Conservation (phyloP, 2,888 invertebrate genomes). For the Xestia c-nigrum region DNA sequence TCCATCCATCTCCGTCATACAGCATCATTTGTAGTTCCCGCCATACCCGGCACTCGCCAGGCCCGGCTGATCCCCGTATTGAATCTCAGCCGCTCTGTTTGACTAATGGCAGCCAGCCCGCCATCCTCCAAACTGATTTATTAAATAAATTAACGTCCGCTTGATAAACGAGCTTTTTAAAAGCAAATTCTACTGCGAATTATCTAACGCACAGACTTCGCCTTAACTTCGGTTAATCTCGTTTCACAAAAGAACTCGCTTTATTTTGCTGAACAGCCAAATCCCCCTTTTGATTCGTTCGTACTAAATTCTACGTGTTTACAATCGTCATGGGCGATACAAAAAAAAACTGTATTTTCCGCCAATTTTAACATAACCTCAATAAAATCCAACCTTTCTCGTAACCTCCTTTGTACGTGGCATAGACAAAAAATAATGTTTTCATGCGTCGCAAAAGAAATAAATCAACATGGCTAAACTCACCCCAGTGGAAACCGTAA, state of each 20-base stretch:
- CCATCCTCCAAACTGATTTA: slow-evolving; percentile 84
- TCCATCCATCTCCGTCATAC: slow-evolving; percentile 86
- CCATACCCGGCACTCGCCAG: slow-evolving; percentile 66
- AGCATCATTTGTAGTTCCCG: slow-evolving; percentile 79
- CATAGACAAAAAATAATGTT: slow-evolving; percentile 70
- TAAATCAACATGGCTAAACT: slow-evolving; percentile 79
- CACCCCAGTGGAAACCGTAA: slow-evolving; percentile 76
- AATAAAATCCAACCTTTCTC: slow-evolving; percentile 69
- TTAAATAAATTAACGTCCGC: slow-evolving; percentile 86
- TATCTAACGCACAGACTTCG: slow-evolving; percentile 64
- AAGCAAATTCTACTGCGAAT: slow-evolving; percentile 77
- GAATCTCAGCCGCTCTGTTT: slow-evolving; percentile 76
- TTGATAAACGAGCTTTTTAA: slow-evolving; percentile 83
- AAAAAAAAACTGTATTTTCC: slow-evolving; percentile 72
- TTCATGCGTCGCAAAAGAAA: slow-evolving; percentile 69
- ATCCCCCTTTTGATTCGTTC: slow-evolving; percentile 71
- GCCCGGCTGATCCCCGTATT: slow-evolving; percentile 78
- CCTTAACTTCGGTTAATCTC: slow-evolving; percentile 67
- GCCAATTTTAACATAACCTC: slow-evolving; percentile 75
- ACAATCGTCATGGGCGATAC: slow-evolving; percentile 68
- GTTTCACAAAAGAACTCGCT: slow-evolving; percentile 65
- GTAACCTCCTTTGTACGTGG: slow-evolving; percentile 64
- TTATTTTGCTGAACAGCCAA: slow-evolving; percentile 67
- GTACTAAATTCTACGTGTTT: slow-evolving; percentile 63
- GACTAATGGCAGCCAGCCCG: slow-evolving; percentile 81